Base-by-base conservation (phyloP, 2,888 invertebrate genomes). In the Acholoe squamosa region DNA sequence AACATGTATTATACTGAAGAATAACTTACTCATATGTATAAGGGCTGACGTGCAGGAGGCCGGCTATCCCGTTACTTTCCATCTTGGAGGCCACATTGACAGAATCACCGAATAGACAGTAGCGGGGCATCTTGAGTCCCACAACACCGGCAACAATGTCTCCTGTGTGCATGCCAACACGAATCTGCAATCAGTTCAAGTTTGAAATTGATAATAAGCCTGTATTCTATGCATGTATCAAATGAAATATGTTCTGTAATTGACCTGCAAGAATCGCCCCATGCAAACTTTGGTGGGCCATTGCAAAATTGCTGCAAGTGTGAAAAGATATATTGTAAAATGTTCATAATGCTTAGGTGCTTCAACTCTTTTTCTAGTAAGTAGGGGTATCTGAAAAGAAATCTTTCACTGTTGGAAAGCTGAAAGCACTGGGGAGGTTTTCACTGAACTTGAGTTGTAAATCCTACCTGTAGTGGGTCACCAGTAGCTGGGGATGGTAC, bases 391-490 rank as follows among this genome's bases (percentile, higher is more conserved):
- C n/a, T n/a, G n/a, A n/a, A n/a, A n/a, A n/a, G n/a, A n/a, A n/a
- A n/a, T n/a, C n/a, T n/a, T n/a, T n/a, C n/a, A n/a, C n/a, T n/a
- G n/a, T n/a, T n/a, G n/a, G n/a, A n/a, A n/a, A n/a, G n/a, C n/a
- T n/a, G n/a, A n/a, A n/a, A n/a, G n/a, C n/a, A n/a, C n/a, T n/a
- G n/a, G n/a, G n/a, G n/a, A n/a, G n/a, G n/a, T n/a, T n/a, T n/a
- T n/a, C n/a, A n/a, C n/a, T n/a, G n/a, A n/a, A n/a, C n/a, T n/a
- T n/a, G n/a, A n/a, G n/a, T n/a, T n/a, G n/a, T n/a, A n/a, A n/a
- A n/a, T n/a, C n/a, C n/a, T n/a, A n/a, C 90, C 91, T 92, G 91
- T 33, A 94, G 89, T 71, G 93, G 93, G 91, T 94, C 28, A 92
- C 91, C 71, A 92, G 93, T 91, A 92, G 91, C 93, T 10, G 93